Percentiles rank a stretch among this genome's conserved stretches.
These are phyloP conservation scores for Laticauda laticaudata DNA, from an alignment of 2,113 vertebrate genomes.

Conservation along the genomic window DNA sequence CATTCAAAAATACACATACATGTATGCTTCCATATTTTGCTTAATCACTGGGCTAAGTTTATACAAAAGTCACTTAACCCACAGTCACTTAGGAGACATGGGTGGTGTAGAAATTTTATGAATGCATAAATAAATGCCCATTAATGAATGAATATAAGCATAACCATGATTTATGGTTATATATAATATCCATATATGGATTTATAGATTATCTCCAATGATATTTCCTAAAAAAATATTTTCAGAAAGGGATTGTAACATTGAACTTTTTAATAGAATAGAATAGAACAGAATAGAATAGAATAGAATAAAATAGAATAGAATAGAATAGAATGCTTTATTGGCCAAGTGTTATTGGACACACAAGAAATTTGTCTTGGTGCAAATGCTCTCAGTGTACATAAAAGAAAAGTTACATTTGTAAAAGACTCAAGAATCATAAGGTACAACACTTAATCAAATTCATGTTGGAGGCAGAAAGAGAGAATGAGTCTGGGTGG, in stretches of 20 bases:
- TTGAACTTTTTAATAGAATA: neutral
- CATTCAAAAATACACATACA: too few species aligned
- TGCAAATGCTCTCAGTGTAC: too few species aligned
- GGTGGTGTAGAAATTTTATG: neutral
- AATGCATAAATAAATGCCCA: too few species aligned
- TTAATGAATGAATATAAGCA: neutral
- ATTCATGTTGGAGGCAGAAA: neutral
- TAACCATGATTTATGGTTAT: neutral
- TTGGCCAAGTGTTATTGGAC: too few species aligned
- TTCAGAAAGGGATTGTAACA: neutral
- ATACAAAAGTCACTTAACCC: neutral
- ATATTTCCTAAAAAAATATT: neutral
- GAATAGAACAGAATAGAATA: too few species aligned
- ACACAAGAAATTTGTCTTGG: too few species aligned
- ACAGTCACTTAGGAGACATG: neutral
- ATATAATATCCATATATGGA: too few species aligned
- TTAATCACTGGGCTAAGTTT: neutral
- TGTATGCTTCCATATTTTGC: too few species aligned
- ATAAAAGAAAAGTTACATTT: too few species aligned
- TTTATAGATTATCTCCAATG: neutral
- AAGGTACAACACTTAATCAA: neutral
- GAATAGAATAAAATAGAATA: too few species aligned
- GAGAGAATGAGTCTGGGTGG: neutral
- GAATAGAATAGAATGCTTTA: too few species aligned
- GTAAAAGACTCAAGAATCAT: too few species aligned